phyloP scores from a whole-genome alignment of 2,797 vertebrate species.

The Chrosomus eos region DNA sequence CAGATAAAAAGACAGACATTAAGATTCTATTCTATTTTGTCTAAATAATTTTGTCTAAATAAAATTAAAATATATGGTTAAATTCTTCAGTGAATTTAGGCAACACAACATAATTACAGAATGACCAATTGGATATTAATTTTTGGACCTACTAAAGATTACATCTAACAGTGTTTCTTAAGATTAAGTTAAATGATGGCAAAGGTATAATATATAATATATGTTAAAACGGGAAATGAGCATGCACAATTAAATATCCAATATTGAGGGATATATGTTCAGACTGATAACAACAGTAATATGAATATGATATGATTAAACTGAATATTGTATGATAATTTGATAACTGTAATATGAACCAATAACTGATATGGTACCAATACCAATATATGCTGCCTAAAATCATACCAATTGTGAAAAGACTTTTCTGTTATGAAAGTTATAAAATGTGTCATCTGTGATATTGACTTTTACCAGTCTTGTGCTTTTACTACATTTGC shows the following conservation, averaged over 20 bases:
- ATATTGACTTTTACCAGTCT: background rate
- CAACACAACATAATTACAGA: background rate
- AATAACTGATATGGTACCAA: background rate
- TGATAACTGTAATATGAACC: background rate
- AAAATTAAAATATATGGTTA: background rate
- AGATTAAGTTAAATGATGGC: background rate
- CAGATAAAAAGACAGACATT: background rate
- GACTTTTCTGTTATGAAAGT: background rate
- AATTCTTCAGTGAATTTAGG: background rate
- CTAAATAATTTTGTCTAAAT: background rate
- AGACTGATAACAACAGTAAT: background rate
- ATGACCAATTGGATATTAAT: background rate
- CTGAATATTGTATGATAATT: too few species aligned
- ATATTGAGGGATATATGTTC: background rate
- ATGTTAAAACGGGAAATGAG: background rate
- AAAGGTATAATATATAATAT: background rate
- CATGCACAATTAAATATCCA: background rate
- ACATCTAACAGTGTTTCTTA: background rate
- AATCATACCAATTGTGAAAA: background rate
- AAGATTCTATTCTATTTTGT: background rate
- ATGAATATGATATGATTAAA: background rate
- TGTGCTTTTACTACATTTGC: too few species aligned
- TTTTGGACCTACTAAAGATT: background rate
- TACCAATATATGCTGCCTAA: background rate
- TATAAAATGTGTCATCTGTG: background rate